These are phyloP conservation scores for Platycheirus rosarum DNA, from an alignment of 2,888 invertebrate species.

Conservation along the genomic window DNA sequence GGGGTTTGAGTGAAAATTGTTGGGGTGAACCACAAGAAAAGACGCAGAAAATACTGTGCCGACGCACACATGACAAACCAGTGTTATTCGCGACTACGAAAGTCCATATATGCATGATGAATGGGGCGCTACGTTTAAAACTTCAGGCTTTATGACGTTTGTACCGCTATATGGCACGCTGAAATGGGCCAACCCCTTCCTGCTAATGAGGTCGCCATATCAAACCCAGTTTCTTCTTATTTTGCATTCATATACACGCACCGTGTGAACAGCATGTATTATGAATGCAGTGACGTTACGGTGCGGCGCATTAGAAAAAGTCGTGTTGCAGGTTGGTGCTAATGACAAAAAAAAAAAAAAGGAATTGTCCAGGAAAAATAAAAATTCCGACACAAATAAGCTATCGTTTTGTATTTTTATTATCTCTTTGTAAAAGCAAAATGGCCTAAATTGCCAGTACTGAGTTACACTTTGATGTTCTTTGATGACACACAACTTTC, in stretches of 20 bases:
- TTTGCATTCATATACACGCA: constrained; percentile 45
- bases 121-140: constrained; percentile 8
- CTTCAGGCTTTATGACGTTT: constrained; percentile 13
- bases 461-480: constrained; percentile 15
- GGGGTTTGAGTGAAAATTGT: constrained; percentile 6
- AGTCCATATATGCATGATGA: background rate
- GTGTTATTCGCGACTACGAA: no score
- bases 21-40: constrained; percentile 17
- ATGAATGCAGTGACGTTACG: constrained; percentile 25
- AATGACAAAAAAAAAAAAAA: no score
- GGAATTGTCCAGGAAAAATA: background rate
- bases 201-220: constrained; percentile 30
- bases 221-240: constrained; percentile 61
- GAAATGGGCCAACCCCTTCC: background rate
- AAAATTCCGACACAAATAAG: constrained; percentile 1
- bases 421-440: constrained; percentile 8
- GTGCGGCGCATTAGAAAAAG: background rate
- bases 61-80: background rate
- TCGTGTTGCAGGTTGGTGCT: background rate
- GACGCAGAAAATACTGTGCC: constrained; percentile 7
- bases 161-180: background rate
- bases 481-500: background rate
- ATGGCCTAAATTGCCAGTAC: constrained; percentile 13
- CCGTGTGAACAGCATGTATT: constrained; percentile 28
- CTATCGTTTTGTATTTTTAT: background rate